Percentiles rank a stretch among this genome's conserved stretches.
These are phyloP conservation scores for Bergia puertoricense DNA, from an alignment of 92 coral and sea anemone genomes.

Conservation along the genomic window DNA sequence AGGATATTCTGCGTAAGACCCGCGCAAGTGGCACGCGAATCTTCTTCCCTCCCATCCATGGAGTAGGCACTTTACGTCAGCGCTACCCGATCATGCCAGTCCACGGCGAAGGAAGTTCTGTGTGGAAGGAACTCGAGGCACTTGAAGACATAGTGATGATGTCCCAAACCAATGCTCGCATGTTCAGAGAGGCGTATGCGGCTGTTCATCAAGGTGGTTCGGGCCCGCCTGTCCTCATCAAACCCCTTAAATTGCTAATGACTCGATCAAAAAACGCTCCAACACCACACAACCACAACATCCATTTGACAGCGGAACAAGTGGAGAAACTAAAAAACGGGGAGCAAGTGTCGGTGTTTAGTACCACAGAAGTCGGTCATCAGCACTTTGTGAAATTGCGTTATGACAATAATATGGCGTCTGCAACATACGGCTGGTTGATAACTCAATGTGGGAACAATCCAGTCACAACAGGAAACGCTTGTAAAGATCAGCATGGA, in stretches of 20 bases:
- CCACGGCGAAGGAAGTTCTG: constrained; percentile 57
- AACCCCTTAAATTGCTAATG: constrained; percentile 11
- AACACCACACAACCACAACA: constrained; percentile 42
- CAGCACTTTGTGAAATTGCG: constrained; percentile 30
- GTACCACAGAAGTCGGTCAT: constrained; percentile 28
- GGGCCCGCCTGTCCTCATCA: neutral
- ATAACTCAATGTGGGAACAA: neutral
- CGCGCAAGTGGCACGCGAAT: constrained; percentile 52
- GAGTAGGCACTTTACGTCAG: constrained; percentile 52
- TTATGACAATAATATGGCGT: neutral
- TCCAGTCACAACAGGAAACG: neutral
- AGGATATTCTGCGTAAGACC: neutral
- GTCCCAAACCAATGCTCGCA: constrained; percentile 27
- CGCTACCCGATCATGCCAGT: constrained; percentile 61
- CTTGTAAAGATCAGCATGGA: neutral
- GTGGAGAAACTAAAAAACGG: constrained; percentile 38
- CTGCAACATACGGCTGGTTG: neutral
- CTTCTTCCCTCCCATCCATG: constrained; percentile 48
- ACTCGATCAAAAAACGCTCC: neutral
- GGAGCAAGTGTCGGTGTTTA: constrained; percentile 18
- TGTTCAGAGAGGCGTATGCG: constrained; percentile 35
- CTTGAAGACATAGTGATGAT: constrained; percentile 39
- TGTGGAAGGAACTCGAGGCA: constrained; percentile 53
- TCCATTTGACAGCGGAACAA: constrained; percentile 30
- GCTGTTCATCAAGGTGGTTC: constrained; percentile 28